A percentile compares a stretch with the other conserved stretches of the same genome.
Evolutionary conservation across 2,797 vertebrate genomes (phyloP).

Genomic region (Sebastes minor): DNA sequence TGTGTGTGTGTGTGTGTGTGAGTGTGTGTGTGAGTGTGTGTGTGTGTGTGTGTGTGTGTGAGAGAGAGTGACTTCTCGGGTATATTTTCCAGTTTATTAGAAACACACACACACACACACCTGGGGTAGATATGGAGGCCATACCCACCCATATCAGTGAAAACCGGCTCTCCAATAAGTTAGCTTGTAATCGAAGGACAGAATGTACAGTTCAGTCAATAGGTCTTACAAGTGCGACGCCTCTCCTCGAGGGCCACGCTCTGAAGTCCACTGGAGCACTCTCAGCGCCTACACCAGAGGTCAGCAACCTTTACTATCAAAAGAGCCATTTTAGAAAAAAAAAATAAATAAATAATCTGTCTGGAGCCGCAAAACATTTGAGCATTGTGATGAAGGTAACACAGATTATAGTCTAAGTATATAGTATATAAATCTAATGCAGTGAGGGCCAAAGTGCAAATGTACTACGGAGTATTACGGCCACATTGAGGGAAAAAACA

Average conservation of each 20-base stretch:
- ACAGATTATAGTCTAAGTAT: no score
- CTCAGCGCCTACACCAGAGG: not conserved
- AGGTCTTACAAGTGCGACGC: not conserved
- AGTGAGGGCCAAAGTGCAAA: no score
- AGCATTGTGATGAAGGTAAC: no score
- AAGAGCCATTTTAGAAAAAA: no score
- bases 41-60: constrained; percentile 1
- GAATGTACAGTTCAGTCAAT: not conserved
- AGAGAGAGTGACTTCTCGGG: not conserved
- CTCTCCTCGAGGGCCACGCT: not conserved
- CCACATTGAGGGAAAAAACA: no score
- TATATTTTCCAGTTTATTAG: not conserved
- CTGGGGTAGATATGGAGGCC: not conserved
- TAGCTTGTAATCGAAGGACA: not conserved
- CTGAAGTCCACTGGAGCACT: constrained; percentile 5
- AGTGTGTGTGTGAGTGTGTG: not conserved
- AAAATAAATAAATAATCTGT: no score
- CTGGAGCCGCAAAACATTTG: no score
- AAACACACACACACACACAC: not conserved
- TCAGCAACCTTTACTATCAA: no score
- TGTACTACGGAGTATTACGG: no score
- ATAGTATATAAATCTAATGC: no score
- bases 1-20: constrained; percentile 16
- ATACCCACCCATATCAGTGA: not conserved
- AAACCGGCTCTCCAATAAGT: not conserved